These are phyloP conservation scores for Dendrocincla tyrannina DNA, from an alignment of 2,797 vertebrate species.

Conservation along the genomic window DNA sequence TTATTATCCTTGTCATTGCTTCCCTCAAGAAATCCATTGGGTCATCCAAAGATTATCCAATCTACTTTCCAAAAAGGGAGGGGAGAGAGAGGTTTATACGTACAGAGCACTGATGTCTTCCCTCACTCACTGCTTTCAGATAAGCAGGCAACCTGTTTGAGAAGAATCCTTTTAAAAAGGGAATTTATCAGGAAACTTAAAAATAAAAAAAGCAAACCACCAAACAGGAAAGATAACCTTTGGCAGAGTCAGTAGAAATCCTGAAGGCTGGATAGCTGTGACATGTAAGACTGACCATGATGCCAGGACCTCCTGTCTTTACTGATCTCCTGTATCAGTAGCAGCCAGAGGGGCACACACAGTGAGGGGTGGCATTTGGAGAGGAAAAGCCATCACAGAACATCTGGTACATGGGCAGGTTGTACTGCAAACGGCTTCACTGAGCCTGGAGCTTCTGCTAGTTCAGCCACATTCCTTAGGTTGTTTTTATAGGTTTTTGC, in stretches of 20 bases:
- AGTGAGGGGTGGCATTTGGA: background rate
- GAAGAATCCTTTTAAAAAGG: background rate
- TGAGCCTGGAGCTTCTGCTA: background rate
- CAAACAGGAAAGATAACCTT: background rate
- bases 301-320: background rate
- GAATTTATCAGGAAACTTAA: background rate
- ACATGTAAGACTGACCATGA: background rate
- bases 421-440: background rate
- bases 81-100: background rate
- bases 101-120: background rate
- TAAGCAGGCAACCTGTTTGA: background rate
- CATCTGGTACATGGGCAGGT: background rate
- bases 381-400: background rate
- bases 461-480: background rate
- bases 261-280: background rate
- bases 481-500: background rate
- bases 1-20: constrained; percentile 38
- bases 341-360: background rate
- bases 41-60: constrained; percentile 37
- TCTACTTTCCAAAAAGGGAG: constrained; percentile 1
- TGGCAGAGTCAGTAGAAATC: background rate
- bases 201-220: background rate
- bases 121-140: background rate
- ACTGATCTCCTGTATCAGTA: background rate
- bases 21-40: constrained; percentile 16